Evolutionary conservation across 2,888 invertebrate genomes (phyloP).

Genomic region (Tiliacea aurago): DNA sequence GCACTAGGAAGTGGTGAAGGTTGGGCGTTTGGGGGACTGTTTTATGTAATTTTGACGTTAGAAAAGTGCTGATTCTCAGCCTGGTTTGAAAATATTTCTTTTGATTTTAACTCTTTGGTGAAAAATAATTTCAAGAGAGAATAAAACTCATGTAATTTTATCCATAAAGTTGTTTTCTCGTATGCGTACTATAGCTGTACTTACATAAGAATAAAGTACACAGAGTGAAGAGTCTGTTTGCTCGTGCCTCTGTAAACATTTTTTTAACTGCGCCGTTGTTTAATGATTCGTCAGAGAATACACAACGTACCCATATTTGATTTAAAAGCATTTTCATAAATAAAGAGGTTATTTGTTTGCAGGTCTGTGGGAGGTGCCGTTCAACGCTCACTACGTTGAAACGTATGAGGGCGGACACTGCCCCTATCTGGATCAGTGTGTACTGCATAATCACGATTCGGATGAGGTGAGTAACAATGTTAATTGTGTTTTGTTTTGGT

Average conservation of each 20-base stretch:
- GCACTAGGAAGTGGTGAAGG: too few species aligned
- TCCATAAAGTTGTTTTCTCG: neutral
- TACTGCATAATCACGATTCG: conserved; percentile 96
- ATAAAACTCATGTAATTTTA: neutral
- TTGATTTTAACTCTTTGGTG: neutral
- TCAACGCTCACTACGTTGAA: conserved; percentile 97
- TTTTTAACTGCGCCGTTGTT: conserved; percentile 22
- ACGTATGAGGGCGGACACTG: conserved; percentile 97
- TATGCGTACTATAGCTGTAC: neutral
- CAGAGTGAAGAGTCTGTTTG: conserved; percentile 27
- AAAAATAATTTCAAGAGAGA: neutral
- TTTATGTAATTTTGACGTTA: too few species aligned
- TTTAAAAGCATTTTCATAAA: conserved; percentile 31
- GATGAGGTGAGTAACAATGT: conserved; percentile 87
- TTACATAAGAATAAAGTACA: conserved; percentile 14
- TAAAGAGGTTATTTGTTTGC: conserved; percentile 59
- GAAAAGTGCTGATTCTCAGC: too few species aligned
- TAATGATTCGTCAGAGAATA: conserved; percentile 28
- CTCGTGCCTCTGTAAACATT: conserved; percentile 19
- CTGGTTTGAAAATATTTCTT: too few species aligned
- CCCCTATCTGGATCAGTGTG: conserved; percentile 97
- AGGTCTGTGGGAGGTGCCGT: conserved; percentile 97
- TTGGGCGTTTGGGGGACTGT: too few species aligned
- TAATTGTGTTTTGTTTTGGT: conserved; percentile 1
- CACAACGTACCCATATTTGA: conserved; percentile 26